phyloP scores from a whole-genome alignment of 2,113 vertebrate species.

The Corvus moneduloides region DNA sequence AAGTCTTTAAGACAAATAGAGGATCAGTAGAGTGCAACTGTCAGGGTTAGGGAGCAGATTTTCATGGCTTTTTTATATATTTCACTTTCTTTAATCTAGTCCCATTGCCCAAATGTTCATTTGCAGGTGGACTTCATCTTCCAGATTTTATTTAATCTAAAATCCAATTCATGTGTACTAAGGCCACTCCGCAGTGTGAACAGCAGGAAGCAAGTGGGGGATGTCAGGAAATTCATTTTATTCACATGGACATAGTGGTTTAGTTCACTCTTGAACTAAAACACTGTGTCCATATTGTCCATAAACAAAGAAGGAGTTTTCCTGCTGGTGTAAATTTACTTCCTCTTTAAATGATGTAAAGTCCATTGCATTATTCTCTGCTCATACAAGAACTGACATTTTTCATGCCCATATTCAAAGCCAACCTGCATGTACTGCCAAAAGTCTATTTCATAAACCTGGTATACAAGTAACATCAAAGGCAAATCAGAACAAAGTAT shows the following conservation, averaged over 20 bases:
- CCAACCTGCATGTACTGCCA: not conserved
- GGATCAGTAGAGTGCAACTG: not conserved
- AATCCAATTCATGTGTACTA: not conserved
- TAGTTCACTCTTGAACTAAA: not conserved
- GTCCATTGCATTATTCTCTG: not conserved
- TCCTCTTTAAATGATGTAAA: not conserved
- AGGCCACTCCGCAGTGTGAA: not conserved
- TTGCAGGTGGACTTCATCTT: not conserved
- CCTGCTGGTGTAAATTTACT: not conserved
- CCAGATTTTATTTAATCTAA: not conserved
- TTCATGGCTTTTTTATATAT: not conserved
- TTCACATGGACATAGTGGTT: not conserved
- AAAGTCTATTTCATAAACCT: not conserved
- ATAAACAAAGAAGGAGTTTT: not conserved
- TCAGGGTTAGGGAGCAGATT: not conserved
- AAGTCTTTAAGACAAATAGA: not conserved
- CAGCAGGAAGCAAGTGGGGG: not conserved
- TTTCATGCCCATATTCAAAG: not conserved
- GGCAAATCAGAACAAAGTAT: not conserved
- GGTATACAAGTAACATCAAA: not conserved
- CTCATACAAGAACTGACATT: not conserved
- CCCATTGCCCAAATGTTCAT: not conserved
- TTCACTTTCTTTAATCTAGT: not conserved
- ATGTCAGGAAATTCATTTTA: not conserved
- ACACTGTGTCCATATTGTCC: not conserved